Evolutionary conservation across 2,113 vertebrate genomes (phyloP), one percentile per base, ranked within the genome.

Genomic region (Uropsilus gracilis): DNA sequence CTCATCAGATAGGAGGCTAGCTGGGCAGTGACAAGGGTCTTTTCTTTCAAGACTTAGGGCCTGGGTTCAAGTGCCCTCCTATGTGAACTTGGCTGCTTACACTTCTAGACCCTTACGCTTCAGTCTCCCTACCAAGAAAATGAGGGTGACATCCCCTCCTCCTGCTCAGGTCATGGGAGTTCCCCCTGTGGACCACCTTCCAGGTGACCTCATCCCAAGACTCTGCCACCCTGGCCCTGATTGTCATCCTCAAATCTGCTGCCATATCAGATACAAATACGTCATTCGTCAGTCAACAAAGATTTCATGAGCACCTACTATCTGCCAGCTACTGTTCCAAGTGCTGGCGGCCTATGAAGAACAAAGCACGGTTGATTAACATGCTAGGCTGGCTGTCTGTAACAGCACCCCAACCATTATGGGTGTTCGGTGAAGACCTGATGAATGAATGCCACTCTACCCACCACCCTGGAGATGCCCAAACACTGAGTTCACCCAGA

Each of bases 311-410:
- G 64, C 64, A 46, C 92, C 66, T 63, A 73, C 48, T 64, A 37
- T 1, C 13, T 6, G 39, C 30, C 6, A 17, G 7, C 12, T 18
- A 39, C 44, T 28, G 17, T 44, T 37, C 28, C 28, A 22, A 7
- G 28, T 9, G 22, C 55, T 18, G 1, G 22, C 34, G 20, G 1
- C 4, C 30, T 6, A 1, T 13, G 0, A 50, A 76, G 71, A 72
- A 30, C 77, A 83, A n/a, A 68, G 24, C 44, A 0, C 12, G 22
- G 86, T 28, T 63, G 64, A 46, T 14, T 5, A 2, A 9, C 1
- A 6, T 1, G 3, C 34, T 1, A 6, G 53, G 72, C 55, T 7
- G 37, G 59, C 34, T 3, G 1, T 17, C 26, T 2, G 12, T 28
- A 30, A 46, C 32, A 8, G 84, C 37, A 18, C 66, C 59, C 11